These are phyloP conservation scores for Meloidogyne floridensis DNA, from an alignment of 1,140 invertebrate genomes.

Conservation along the genomic window DNA sequence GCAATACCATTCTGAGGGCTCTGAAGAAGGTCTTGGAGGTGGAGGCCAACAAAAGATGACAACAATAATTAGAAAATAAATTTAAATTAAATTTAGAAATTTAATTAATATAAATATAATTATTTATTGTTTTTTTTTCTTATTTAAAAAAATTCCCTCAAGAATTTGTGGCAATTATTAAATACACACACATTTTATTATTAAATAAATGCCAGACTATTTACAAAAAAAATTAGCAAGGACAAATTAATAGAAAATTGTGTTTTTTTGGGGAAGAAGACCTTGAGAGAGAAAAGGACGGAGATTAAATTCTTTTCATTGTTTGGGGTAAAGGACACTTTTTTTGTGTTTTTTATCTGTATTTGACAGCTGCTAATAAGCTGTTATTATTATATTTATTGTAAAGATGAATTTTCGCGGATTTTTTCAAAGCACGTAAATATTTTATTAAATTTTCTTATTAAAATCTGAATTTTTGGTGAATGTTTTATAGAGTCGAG, in stretches of 20 bases:
- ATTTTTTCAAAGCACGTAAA: too few species aligned
- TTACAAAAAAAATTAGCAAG: not conserved
- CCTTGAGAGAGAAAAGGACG: not conserved
- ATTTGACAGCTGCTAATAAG: not conserved
- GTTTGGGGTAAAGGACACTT: not conserved
- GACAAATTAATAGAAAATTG: not conserved
- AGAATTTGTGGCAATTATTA: slow-evolving; percentile 6
- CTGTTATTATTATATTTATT: not conserved
- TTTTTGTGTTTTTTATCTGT: not conserved
- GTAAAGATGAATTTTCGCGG: too few species aligned
- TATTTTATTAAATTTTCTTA: too few species aligned
- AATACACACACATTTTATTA: not conserved
- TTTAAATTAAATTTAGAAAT: not conserved
- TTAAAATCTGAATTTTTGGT: too few species aligned
- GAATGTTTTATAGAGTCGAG: too few species aligned
- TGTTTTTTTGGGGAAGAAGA: not conserved
- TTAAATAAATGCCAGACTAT: not conserved
- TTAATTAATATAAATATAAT: slow-evolving; percentile 7
- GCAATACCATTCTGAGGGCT: slow-evolving; percentile 47
- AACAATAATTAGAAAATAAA: slow-evolving; percentile 11
- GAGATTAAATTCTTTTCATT: not conserved
- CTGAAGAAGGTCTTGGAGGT: slow-evolving; percentile 1
- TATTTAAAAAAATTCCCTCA: not conserved
- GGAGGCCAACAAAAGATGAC: not conserved
- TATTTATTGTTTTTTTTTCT: not conserved